Conservation (phyloP, 2,888 invertebrate genomes). For the Leptopilina myrica region DNA sequence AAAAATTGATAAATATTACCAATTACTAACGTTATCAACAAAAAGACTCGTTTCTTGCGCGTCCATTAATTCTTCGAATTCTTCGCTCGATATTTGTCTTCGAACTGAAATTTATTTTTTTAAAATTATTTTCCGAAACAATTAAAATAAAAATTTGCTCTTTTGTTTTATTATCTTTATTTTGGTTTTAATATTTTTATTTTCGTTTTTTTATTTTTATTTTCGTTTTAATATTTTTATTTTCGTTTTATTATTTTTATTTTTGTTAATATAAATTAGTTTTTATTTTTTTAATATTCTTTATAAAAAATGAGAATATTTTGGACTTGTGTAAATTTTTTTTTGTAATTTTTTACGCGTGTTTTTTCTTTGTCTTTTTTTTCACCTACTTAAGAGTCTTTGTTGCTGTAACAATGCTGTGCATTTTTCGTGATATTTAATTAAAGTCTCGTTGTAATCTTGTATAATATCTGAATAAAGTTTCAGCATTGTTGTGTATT, state of each 20-base stretch:
- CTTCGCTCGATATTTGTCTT: constrained; percentile 71
- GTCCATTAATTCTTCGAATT: constrained; percentile 75
- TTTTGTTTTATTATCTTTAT: background rate
- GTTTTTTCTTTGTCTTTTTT: constrained; percentile 8
- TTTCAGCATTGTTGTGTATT: constrained; percentile 77
- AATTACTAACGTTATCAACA: constrained; percentile 78
- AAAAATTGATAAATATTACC: background rate
- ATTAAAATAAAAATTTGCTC: background rate
- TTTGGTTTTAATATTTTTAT: background rate
- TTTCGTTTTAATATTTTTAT: too few relatives aligned
- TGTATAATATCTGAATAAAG: constrained; percentile 78
- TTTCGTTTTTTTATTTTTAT: too few relatives aligned
- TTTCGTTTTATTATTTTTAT: too few relatives aligned
- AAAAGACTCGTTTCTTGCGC: constrained; percentile 76
- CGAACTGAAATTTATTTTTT: constrained; percentile 64
- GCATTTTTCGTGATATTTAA: constrained; percentile 78
- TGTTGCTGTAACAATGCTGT: constrained; percentile 79
- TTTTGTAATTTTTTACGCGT: background rate
- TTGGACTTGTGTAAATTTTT: too few relatives aligned
- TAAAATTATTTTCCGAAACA: background rate
- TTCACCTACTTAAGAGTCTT: constrained; percentile 78
- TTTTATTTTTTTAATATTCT: too few relatives aligned
- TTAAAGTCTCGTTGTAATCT: constrained; percentile 79
- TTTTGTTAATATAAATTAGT: too few relatives aligned
- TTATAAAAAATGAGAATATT: too few relatives aligned